phyloP scores from a whole-genome alignment of 2,888 invertebrate genomes.

The Trisateles emortualis region DNA sequence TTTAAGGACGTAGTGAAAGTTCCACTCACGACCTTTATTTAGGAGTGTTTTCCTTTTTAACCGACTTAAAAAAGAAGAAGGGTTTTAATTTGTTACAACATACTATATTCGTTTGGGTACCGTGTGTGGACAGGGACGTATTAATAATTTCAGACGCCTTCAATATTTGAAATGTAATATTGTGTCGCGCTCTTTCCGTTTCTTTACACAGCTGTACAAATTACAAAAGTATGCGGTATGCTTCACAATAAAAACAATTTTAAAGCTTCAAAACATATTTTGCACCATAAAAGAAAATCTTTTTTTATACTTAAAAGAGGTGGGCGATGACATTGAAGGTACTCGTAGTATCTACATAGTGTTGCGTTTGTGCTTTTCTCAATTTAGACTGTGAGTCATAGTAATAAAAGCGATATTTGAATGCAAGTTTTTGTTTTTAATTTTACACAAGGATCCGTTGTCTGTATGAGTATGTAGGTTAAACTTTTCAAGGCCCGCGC shows the following conservation, averaged over 20 bases:
- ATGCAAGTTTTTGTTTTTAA: not conserved
- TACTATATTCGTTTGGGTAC: too few relatives aligned
- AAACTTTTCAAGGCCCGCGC: not conserved
- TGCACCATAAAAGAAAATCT: constrained; percentile 4
- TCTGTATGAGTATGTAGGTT: not conserved
- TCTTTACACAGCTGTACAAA: not conserved
- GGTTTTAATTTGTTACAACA: too few relatives aligned
- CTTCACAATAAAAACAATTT: constrained; percentile 6
- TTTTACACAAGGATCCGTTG: not conserved
- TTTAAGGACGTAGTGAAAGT: too few relatives aligned
- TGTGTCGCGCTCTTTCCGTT: not conserved
- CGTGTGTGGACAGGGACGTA: too few relatives aligned
- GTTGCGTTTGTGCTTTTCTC: not conserved
- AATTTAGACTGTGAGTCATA: not conserved
- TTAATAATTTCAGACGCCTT: too few relatives aligned
- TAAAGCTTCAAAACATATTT: constrained; percentile 8
- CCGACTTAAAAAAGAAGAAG: too few relatives aligned
- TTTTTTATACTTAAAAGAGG: constrained; percentile 10
- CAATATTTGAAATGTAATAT: not conserved
- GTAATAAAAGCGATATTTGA: not conserved
- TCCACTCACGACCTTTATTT: too few relatives aligned
- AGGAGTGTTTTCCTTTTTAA: too few relatives aligned
- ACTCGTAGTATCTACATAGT: constrained; percentile 2
- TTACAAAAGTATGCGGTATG: not conserved
- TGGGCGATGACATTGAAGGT: constrained; percentile 4